A percentile compares a stretch with the other conserved stretches of the same genome.
Conservation (phyloP, 2,797 vertebrate species). For the Choloepus didactylus region DNA sequence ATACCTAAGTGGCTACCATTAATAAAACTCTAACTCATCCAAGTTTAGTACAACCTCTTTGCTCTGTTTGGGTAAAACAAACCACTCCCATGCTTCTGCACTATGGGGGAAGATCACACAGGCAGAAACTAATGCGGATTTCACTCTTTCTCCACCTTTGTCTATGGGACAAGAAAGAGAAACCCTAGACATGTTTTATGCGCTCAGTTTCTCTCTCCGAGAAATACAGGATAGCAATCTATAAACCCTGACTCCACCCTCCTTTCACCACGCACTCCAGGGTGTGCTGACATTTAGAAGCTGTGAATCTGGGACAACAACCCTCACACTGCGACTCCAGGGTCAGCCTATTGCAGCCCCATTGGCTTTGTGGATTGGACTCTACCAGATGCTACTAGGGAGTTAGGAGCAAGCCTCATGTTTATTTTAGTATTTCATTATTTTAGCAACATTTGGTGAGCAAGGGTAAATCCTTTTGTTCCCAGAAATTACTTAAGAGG, state of each 20-base stretch:
- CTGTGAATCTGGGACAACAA: not conserved
- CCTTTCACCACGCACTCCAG: not conserved
- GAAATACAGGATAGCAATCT: not conserved
- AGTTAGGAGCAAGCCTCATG: not conserved
- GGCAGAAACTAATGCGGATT: not conserved
- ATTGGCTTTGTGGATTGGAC: not conserved
- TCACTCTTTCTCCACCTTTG: not conserved
- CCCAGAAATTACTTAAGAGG: not conserved
- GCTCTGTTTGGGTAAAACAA: not conserved
- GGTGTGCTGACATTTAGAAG: not conserved
- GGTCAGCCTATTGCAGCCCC: not conserved
- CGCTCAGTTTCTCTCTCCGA: not conserved
- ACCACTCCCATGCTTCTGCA: not conserved
- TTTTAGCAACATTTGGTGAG: constrained; percentile 19
- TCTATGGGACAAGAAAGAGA: not conserved
- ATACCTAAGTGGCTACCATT: not conserved
- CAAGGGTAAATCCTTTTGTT: not conserved
- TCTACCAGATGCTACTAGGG: not conserved
- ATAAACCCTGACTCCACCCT: not conserved
- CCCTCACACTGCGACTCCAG: not conserved
- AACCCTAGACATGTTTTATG: not conserved
- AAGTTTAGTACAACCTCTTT: not conserved
- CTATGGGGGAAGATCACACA: not conserved
- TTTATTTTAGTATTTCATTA: constrained; percentile 21
- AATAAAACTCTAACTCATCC: no score